Base-by-base conservation (phyloP, 2,797 vertebrate species). In the Rhinatrema bivittatum region DNA sequence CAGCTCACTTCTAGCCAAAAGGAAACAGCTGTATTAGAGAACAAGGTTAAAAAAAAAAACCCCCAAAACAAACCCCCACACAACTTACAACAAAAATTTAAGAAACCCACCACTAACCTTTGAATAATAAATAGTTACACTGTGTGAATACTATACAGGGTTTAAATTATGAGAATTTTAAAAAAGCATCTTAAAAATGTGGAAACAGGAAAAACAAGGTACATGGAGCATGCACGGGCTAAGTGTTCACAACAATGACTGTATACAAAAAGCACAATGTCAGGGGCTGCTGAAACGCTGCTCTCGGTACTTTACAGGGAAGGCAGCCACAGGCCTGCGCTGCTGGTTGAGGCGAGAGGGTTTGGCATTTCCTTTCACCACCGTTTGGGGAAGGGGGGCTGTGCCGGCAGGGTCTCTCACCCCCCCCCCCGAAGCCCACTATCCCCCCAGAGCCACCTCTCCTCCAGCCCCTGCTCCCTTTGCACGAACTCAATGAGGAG, bases 71-170 rank as follows among this genome's bases (percentile, higher is more conserved):
- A 44, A 60, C 63, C n/a, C n/a, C n/a, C n/a, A n/a, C n/a, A n/a
- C n/a, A n/a, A n/a, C n/a, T n/a, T n/a, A 62, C 53, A 50, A 34
- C 54, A 45, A 39, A 28, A 65, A 56, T 33, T 25, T n/a, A n/a
- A n/a, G n/a, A n/a, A 40, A 15, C 23, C 39, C 41, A 38, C 43
- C 16, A 25, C 51, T 51, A 18, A 50, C 27, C 59, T 48, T 46
- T 50, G 39, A 67, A 56, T 49, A 53, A 57, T 50, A 60, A 68
- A 65, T 64, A 70, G 57, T 69, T 69, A 72, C 69, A 74, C 11
- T 28, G 56, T 35, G 14, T 53, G 49, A 55, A 59, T 29, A 32
- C 62, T 56, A 37, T 32, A 64, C 52, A 76, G 51, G 40, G 50
- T 64, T 73, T 56, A 65, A 72, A 65, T 58, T 48, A 53, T 28